Conservation (phyloP, 2,888 invertebrate species). For the Lepidochrysops patricia region DNA sequence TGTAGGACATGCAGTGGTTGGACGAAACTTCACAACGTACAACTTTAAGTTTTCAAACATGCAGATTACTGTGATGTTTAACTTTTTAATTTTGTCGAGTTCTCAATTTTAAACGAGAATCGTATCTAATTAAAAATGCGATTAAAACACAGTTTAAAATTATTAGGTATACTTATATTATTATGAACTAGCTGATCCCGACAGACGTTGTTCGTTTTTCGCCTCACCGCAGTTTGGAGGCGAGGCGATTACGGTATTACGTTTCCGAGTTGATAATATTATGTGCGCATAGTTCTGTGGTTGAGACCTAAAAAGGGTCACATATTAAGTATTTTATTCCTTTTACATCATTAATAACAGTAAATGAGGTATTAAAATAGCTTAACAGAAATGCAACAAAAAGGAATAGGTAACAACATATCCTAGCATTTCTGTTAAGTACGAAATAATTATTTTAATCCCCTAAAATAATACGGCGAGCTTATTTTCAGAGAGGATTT, state of each 20-base stretch:
- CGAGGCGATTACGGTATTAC: too few relatives aligned
- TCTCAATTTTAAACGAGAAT: neutral
- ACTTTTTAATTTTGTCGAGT: neutral
- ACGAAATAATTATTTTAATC: neutral
- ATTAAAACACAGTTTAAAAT: neutral
- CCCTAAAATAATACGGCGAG: neutral
- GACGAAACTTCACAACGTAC: neutral
- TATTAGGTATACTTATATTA: too few relatives aligned
- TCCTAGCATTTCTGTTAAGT: neutral
- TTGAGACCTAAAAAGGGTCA: too few relatives aligned
- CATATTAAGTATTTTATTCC: too few relatives aligned
- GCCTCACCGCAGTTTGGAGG: too few relatives aligned
- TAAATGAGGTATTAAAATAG: constrained; percentile 44
- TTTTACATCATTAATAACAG: too few relatives aligned
- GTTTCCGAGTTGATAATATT: too few relatives aligned
- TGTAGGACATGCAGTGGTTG: neutral
- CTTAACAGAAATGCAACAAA: neutral
- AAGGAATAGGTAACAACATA: neutral
- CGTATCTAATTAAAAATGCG: neutral
- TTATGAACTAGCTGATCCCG: too few relatives aligned
- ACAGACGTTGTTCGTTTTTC: too few relatives aligned
- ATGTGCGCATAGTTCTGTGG: too few relatives aligned
- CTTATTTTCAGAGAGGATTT: constrained; percentile 2
- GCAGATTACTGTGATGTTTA: neutral
- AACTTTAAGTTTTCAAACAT: neutral